Base-by-base conservation (phyloP, 2,113 vertebrate species). In the Poicephalus gulielmi region DNA sequence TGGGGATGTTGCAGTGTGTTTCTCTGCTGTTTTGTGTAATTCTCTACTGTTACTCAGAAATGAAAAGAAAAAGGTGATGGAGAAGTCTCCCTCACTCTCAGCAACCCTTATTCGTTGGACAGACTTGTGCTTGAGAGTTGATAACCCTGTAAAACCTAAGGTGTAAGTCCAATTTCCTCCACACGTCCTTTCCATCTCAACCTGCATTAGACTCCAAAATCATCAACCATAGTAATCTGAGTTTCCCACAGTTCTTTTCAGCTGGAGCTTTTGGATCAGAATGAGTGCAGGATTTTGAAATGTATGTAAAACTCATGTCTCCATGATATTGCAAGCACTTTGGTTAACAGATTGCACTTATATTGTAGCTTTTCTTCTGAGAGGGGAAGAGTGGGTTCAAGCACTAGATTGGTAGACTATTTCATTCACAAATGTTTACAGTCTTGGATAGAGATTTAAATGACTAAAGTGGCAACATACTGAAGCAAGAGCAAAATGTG, bases 381-480 rank as follows among this genome's bases (percentile, higher is more conserved):
- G 52, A 78, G 3, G 11, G 35, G 37, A 76, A 75, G 53, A 90
- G 57, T 57, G 4, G 59, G 4, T 92, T 79, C 37, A 74, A 71
- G 35, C 75, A 60, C 49, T 83, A 2, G 57, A 50, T 83, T 91
- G 9, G 23, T 83, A n/a, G 41, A 33, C 80, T 35, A 13, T 67
- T 90, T 86, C 7, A 70, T 92, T 93, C 70, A 75, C 50, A 78
- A 57, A 52, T 73, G 67, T 93, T 95, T 94, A 37, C 52, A 71
- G 35, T 86, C 30, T 86, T 88, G 57, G 64, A 88, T 24, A 83
- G 70, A 88, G 70, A 86, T 90, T 90, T 79, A 92, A 95, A 88
- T 70, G 22, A 81, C 79, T 84, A 23, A 90, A 81, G 47, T 66
- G 49, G 35, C 57, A 92, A n/a, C 37, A 57, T 70, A 67, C 47